Percentiles rank a stretch among this genome's conserved stretches.
phyloP scores from a whole-genome alignment of 2,113 vertebrate species.

The Sinocyclocheilus rhinocerous region DNA sequence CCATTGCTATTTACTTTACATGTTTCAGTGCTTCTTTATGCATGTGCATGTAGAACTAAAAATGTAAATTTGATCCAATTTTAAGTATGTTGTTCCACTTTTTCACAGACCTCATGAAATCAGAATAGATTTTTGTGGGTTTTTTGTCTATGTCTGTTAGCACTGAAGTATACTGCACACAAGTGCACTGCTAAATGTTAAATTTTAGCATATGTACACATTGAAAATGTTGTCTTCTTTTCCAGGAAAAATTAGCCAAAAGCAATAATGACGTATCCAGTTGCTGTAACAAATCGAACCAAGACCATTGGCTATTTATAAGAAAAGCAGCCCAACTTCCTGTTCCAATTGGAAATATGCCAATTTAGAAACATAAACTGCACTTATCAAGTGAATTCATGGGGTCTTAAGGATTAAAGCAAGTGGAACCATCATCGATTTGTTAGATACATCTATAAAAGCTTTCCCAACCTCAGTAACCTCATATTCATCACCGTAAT shows the following conservation, averaged over 20 bases:
- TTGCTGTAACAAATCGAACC: background rate
- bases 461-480: background rate
- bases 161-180: background rate
- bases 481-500: background rate
- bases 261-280: background rate
- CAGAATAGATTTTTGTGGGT: background rate
- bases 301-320: background rate
- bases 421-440: background rate
- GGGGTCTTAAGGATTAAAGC: background rate
- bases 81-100: background rate
- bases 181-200: background rate
- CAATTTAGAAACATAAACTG: background rate
- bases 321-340: background rate
- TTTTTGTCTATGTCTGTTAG: background rate
- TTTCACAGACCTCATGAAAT: slow-evolving; percentile 4
- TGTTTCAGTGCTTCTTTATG: background rate
- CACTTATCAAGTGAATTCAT: background rate
- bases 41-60: slow-evolving; percentile 3
- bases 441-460: background rate
- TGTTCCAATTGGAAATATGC: background rate
- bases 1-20: background rate
- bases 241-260: background rate
- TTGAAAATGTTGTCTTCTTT: background rate
- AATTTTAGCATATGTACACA: background rate
- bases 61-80: background rate